These are phyloP conservation scores for Orchesellides sinensis DNA, from an alignment of 2,888 invertebrate genomes.

Conservation along the genomic window DNA sequence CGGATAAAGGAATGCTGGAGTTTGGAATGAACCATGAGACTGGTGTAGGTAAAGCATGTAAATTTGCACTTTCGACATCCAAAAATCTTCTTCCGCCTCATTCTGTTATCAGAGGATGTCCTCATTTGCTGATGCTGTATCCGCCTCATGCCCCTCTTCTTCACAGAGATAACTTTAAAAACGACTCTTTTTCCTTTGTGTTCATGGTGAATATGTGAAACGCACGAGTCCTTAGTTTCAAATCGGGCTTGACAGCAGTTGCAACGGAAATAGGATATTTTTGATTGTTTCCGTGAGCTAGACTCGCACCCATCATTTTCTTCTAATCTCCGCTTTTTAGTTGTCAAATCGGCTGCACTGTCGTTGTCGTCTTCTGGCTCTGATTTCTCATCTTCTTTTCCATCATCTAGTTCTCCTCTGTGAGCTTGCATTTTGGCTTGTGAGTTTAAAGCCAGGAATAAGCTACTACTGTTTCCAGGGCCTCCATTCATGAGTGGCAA, in stretches of 20 bases:
- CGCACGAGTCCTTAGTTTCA: conserved; percentile 63
- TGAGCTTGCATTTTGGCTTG: conserved; percentile 22
- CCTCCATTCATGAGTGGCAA: conserved; percentile 66
- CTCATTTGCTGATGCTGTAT: not conserved
- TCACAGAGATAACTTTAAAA: conserved; percentile 54
- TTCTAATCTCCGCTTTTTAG: conserved; percentile 30
- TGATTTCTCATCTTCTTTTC: conserved; percentile 45
- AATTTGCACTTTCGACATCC: conserved; percentile 74
- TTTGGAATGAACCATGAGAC: conserved; percentile 72
- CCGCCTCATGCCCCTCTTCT: conserved; percentile 13
- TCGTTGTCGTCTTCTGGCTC: conserved; percentile 53
- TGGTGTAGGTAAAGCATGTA: conserved; percentile 69
- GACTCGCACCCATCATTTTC: conserved; percentile 76
- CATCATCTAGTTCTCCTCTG: not conserved
- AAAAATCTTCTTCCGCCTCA: conserved; percentile 56
- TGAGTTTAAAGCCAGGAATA: conserved; percentile 67
- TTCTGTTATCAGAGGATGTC: conserved; percentile 1
- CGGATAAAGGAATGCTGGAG: conserved; percentile 70
- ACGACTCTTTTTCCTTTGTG: conserved; percentile 60
- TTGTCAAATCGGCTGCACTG: conserved; percentile 71
- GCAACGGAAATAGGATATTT: conserved; percentile 68
- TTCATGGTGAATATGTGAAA: conserved; percentile 69
- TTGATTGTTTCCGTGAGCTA: conserved; percentile 39
- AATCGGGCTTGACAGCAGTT: conserved; percentile 71
- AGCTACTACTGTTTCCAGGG: conserved; percentile 46